Base-by-base conservation (phyloP, 2,888 invertebrate species). In the Protonemura montana region DNA sequence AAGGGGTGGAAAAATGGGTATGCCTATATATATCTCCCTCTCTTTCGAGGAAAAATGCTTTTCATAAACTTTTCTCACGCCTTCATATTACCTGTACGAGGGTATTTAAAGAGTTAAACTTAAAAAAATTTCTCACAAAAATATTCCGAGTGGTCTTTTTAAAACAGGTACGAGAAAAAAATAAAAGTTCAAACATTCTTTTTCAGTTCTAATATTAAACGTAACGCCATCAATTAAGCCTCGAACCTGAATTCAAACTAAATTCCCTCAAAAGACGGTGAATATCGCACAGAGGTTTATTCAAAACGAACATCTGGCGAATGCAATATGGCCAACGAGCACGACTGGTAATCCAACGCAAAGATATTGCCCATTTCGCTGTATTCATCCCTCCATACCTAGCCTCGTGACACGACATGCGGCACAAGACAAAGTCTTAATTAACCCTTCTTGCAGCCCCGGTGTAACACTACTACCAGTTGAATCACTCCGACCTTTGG, bases 281-380 rank as follows among this genome's bases (percentile, higher is more conserved):
- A 59, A 59, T 13, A 10, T 13, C 3, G 21, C 59, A 21, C 59
- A 21, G 59, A 21, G 26, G 78, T 78, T 26, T 28, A 27, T 78
- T 78, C 78, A 78, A 78, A 78, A 78, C n/a, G 78, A 78, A 78
- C 78, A 78, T 78, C 78, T 78, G 78, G 78, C 78, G 27, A 28
- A 28, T 78, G 78, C 78, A 78, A 78, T 78, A 25, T 16, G 78
- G 78, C 78, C 1, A n/a, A 7, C 5, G 26, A 77, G 78, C 78
- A 26, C 26, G 78, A 35, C 78, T 78, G 21, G 2, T 59, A 78
- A 26, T 16, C 28, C 27, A 25, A 7, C 28, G 2, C 10, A 2
- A 10, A 78, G 78, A 78, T 78, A 78, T 78, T 78, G 78, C 28
- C 78, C 78, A 78, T 78, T 25, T 26, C 26, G 78, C 78, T 7